Evolutionary conservation across 2,888 invertebrate species (phyloP), one percentile per base, ranked within the genome.

Genomic region (Malthinus flaveolus): DNA sequence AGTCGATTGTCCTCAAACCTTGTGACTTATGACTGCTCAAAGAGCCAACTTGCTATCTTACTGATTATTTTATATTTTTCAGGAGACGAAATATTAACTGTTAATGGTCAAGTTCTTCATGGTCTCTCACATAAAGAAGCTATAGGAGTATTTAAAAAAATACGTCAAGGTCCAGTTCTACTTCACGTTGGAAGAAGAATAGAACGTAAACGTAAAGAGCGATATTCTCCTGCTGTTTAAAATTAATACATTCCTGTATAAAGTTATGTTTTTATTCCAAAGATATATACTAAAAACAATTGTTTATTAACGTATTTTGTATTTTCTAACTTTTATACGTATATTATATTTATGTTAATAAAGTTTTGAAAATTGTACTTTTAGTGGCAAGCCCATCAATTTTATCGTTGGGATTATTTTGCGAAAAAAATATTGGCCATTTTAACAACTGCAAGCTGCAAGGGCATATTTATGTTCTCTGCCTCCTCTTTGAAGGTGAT

Each of bases 31-130:
- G 23, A 23, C 23, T 23, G 23, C 5, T 23, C 5, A 23, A n/a
- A n/a, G n/a, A n/a, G n/a, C n/a, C n/a, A n/a, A n/a, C n/a, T n/a
- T n/a, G n/a, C n/a, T 23, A 23, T 23, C 23, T 23, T 23, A 23
- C 5, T 23, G 23, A 23, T 23, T 23, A 3, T 23, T 23, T 4
- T 15, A n/a, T 63, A 66, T 59, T 63, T 83, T 83, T 12, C 79
- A 89, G 92, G 92, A 74, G 96, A 96, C 80, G 93, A 95, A 83
- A 93, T 97, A 72, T 82, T 95, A 74, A 90, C 91, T 69, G 89
- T 96, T 51, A 96, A 96, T 79, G 91, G 91, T 65, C 86, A 86
- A 74, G 84, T 88, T 33, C 87, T 95, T 68, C 87, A 91, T 76
- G 93, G 93, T 56, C 83, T 92, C 76, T 91, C 93, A 59, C 93